A percentile compares a stretch with the other conserved stretches of the same genome.
These are phyloP conservation scores for Galerucella nymphaeae DNA, from an alignment of 2,888 invertebrate species.

Conservation along the genomic window DNA sequence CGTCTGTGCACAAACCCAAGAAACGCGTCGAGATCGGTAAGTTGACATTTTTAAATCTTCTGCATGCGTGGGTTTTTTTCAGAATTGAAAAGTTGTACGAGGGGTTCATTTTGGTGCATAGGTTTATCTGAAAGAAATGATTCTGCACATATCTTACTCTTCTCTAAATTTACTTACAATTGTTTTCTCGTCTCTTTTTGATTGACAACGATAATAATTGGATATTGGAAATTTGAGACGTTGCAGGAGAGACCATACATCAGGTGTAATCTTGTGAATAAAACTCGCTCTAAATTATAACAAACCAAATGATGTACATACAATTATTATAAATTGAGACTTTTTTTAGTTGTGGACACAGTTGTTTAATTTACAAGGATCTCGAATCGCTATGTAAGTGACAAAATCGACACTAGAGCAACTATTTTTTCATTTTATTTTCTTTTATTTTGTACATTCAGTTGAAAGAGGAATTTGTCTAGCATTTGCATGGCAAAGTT, in stretches of 20 bases:
- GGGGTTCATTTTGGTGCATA: too few species aligned
- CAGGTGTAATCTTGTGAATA: too few species aligned
- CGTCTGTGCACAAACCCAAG: constrained; percentile 90
- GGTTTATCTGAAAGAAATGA: too few species aligned
- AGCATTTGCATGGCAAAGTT: constrained; percentile 14
- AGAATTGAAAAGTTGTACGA: too few species aligned
- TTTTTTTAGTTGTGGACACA: constrained; percentile 17
- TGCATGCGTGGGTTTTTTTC: not conserved
- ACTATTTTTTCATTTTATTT: not conserved
- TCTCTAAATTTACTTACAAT: too few species aligned
- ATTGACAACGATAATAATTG: too few species aligned
- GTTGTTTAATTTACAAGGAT: constrained; percentile 12
- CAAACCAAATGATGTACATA: too few species aligned
- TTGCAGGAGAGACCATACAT: too few species aligned
- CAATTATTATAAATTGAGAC: not conserved
- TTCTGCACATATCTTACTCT: too few species aligned
- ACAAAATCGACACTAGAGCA: not conserved
- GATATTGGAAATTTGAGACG: too few species aligned
- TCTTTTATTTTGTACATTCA: constrained; percentile 13
- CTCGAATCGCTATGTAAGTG: constrained; percentile 10
- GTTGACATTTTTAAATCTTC: constrained; percentile 53
- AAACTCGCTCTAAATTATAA: too few species aligned
- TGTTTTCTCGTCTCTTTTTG: too few species aligned
- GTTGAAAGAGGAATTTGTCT: not conserved
- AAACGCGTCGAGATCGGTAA: constrained; percentile 88